Base-by-base conservation (phyloP, 1,140 invertebrate genomes). In the Gryllus bimaculatus region DNA sequence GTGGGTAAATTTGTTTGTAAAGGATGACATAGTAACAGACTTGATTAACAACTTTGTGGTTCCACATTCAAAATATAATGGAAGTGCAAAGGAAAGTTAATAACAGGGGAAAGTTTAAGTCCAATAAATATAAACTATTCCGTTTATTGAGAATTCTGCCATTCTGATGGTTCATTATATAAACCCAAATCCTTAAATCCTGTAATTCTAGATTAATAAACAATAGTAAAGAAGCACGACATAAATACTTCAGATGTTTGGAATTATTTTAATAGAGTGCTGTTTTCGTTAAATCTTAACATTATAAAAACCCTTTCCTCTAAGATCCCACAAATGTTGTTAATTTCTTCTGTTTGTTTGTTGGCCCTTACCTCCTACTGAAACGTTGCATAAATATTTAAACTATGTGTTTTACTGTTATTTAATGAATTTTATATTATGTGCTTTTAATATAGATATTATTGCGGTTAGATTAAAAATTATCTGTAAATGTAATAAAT, bases 401-500 rank as follows among this genome's bases (percentile, higher is more conserved):
- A 66, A 66, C 10, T 66, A 66, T 66, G 54, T 66, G 54, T 66
- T 66, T 66, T 66, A 66, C 18, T 66, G 54, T 66, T 66, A 66
- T 66, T 66, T 66, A 3, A 66, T 66, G 54, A 66, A 66, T 66
- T 66, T 66, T 66, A 66, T 66, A 66, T 66, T 66, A 66, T 66
- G 54, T 66, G 54, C 54, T 66, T 66, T 66, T 66, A 66, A 66
- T 66, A 66, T 66, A 66, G 54, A 66, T 13, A 66, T 66, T 18
- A 66, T 66, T 66, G 54, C 54, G 54, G 54, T 66, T 66, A 66
- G 54, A 66, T 10, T 66, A 13, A 66, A 66, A 66, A 66, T 66
- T 66, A 66, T 66, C 54, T 66, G 54, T 66, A 66, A 66, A 66
- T 66, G 54, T 66, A 66, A 66, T 66, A 66, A 10, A 66, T 66